A percentile compares a stretch with the other conserved stretches of the same genome.
Conservation (phyloP, 2,113 vertebrate species). For the Microtus oregoni region DNA sequence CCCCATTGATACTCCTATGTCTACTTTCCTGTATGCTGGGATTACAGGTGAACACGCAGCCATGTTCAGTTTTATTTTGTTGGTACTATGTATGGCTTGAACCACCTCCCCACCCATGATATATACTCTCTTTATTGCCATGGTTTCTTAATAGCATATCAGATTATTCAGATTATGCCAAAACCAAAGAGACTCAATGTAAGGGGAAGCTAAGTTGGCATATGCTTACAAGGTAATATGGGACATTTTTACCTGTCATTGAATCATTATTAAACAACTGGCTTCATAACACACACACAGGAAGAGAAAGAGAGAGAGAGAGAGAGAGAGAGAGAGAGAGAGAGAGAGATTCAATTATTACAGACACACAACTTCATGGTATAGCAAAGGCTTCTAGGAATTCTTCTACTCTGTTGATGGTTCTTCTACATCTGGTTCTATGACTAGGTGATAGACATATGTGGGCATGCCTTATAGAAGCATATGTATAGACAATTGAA, state of each 20-base stretch:
- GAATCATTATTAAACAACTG: neutral
- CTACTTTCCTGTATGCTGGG: neutral
- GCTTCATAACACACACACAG: neutral
- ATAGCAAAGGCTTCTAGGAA: neutral
- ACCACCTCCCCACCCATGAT: neutral
- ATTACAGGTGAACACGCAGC: neutral
- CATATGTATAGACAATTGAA: neutral
- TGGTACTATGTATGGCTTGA: too few species aligned
- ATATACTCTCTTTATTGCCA: neutral
- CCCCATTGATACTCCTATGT: neutral
- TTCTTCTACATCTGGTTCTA: rapidly evolving
- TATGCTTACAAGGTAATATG: neutral
- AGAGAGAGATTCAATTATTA: too few species aligned
- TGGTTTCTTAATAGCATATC: neutral
- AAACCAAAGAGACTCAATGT: neutral
- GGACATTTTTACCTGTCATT: neutral
- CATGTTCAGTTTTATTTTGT: neutral
- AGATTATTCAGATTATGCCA: neutral
- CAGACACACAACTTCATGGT: neutral
- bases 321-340: too few species aligned
- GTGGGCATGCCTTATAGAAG: neutral
- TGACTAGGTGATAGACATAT: neutral
- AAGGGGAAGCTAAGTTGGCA: neutral
- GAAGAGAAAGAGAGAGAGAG: too few species aligned
- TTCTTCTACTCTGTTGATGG: neutral